Conservation (phyloP, 2,113 vertebrate genomes). For the Mesitornis unicolor region DNA sequence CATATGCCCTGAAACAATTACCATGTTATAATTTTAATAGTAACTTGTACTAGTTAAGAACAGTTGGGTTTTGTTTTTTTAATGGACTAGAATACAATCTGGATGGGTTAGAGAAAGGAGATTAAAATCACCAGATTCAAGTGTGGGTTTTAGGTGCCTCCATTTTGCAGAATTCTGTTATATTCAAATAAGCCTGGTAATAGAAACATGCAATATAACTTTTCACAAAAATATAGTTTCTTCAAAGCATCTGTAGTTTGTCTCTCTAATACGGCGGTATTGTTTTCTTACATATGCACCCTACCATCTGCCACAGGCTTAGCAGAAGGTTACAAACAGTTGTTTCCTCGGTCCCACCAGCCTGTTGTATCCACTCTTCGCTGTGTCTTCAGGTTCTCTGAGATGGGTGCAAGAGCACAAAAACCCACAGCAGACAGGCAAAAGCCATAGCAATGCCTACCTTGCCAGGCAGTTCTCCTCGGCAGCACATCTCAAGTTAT, state of each 20-base stretch:
- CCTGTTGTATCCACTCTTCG: neutral
- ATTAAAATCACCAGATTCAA: neutral
- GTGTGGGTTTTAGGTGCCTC: neutral
- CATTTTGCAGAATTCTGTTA: neutral
- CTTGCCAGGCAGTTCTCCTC: conserved; percentile 95
- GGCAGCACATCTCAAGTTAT: conserved; percentile 91
- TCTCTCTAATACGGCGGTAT: neutral
- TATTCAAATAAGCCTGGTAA: neutral
- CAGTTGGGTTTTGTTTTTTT: neutral
- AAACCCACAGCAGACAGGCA: neutral
- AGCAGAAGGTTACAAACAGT: neutral
- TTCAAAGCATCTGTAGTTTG: neutral
- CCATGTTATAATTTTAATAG: neutral
- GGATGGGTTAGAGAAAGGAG: neutral
- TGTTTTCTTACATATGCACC: neutral
- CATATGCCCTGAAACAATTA: neutral
- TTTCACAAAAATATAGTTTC: neutral
- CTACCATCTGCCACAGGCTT: neutral
- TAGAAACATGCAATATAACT: neutral
- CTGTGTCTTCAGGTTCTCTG: neutral
- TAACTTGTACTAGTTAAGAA: neutral
- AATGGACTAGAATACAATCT: neutral
- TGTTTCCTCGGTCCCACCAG: neutral
- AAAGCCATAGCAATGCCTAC: conserved; percentile 59
- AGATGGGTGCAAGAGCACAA: neutral